phyloP scores from a whole-genome alignment of 2,888 invertebrate genomes.

The Nymphalis c-album region DNA sequence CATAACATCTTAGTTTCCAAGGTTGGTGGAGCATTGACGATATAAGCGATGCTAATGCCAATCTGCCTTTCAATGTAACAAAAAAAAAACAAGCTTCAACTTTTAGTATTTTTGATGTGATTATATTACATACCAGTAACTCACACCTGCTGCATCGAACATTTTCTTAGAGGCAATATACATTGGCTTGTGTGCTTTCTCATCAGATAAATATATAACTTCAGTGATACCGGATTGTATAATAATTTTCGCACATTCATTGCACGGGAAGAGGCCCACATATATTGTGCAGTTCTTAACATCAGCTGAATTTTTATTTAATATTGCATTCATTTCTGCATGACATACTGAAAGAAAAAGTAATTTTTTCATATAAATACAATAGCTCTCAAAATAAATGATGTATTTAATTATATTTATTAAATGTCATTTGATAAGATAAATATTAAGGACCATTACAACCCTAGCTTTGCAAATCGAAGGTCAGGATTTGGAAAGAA shows the following conservation, averaged over 20 bases:
- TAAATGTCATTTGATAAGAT: too few species aligned
- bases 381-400: too few species aligned
- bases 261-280: slow-evolving; percentile 96
- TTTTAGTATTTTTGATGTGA: too few species aligned
- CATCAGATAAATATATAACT: slow-evolving; percentile 91
- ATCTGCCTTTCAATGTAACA: too few species aligned
- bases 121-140: slow-evolving; percentile 79
- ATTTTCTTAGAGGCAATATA: slow-evolving; percentile 90
- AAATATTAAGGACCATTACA: too few species aligned
- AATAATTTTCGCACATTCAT: slow-evolving; percentile 98
- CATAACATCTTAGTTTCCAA: too few species aligned
- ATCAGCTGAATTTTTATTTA: slow-evolving; percentile 92
- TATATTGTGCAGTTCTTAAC: slow-evolving; percentile 91
- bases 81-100: too few species aligned
- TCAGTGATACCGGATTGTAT: slow-evolving; percentile 94
- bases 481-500: too few species aligned
- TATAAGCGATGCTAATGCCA: too few species aligned
- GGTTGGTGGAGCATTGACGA: too few species aligned
- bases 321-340: slow-evolving; percentile 98
- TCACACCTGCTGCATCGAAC: slow-evolving; percentile 89
- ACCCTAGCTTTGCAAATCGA: too few species aligned
- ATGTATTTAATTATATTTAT: too few species aligned
- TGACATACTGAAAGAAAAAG: slow-evolving; percentile 90
- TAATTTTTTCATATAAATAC: not conserved
- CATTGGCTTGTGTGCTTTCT: slow-evolving; percentile 84